Conservation (phyloP, 2,888 invertebrate genomes). For the Myopa tessellatipennis region DNA sequence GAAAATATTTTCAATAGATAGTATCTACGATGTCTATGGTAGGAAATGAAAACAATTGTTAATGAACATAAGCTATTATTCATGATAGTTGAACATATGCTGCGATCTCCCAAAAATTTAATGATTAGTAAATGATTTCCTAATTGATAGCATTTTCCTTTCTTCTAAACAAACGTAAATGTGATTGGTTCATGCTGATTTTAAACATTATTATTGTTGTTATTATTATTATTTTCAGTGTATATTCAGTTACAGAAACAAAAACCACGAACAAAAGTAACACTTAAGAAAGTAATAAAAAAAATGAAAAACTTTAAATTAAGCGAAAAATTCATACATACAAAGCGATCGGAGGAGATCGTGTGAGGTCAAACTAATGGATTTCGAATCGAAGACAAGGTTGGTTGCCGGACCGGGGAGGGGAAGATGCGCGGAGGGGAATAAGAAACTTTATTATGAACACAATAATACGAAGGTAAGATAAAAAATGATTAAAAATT, state of each 20-base stretch:
- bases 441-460: background rate
- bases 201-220: conserved; percentile 24
- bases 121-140: conserved; percentile 27
- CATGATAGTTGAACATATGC: conserved; percentile 12
- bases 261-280: background rate
- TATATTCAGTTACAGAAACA: background rate
- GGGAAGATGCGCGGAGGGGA: background rate
- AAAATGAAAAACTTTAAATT: conserved; percentile 31
- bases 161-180: conserved; percentile 19
- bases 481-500: conserved; percentile 33
- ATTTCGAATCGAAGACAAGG: conserved; percentile 4
- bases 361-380: conserved; percentile 38
- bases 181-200: conserved; percentile 35
- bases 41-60: background rate
- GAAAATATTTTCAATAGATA: background rate
- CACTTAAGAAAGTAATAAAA: background rate
- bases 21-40: background rate
- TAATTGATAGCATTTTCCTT: conserved; percentile 31
- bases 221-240: background rate
- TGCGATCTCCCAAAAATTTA: conserved; percentile 12
- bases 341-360: background rate
- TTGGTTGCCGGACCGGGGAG: background rate
- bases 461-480: conserved; percentile 10
- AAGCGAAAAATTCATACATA: conserved; percentile 33
- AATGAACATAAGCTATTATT: conserved; percentile 9